phyloP scores from a whole-genome alignment of 2,113 vertebrate species.

The Centropristis striata region DNA sequence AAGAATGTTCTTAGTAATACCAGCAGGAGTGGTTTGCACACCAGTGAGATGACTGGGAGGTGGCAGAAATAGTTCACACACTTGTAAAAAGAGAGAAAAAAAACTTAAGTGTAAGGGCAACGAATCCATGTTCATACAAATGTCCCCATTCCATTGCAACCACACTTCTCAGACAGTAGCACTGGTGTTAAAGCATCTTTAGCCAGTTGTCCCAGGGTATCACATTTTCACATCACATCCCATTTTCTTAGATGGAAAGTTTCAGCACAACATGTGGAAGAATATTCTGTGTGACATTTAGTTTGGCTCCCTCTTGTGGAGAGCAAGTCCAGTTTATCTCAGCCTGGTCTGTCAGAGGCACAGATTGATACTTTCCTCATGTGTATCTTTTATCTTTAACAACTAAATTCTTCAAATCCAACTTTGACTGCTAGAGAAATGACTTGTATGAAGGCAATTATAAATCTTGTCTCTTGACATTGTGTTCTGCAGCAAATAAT shows the following conservation, averaged over 20 bases:
- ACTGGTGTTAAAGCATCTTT: neutral
- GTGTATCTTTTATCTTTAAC: neutral
- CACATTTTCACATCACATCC: too few relatives aligned
- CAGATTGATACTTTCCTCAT: neutral
- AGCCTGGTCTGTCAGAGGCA: neutral
- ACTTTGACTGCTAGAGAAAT: too few relatives aligned
- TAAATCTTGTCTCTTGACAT: too few relatives aligned
- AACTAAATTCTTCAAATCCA: too few relatives aligned
- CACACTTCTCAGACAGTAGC: neutral
- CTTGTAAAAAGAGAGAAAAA: constrained; percentile 18
- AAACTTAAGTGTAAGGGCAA: neutral
- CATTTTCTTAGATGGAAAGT: neutral
- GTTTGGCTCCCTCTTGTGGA: constrained; percentile 30
- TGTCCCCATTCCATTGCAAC: neutral
- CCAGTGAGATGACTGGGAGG: neutral
- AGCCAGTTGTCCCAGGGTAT: neutral
- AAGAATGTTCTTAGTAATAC: neutral
- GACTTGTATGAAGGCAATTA: too few relatives aligned
- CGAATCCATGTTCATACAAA: constrained; percentile 4
- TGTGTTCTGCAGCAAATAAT: too few relatives aligned
- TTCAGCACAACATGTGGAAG: neutral
- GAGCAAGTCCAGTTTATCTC: neutral
- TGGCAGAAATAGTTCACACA: constrained; percentile 39
- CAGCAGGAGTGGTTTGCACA: neutral
- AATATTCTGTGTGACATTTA: neutral